Percentiles rank a stretch among this genome's conserved stretches.
Evolutionary conservation across 1,140 invertebrate genomes (phyloP).

Genomic region (Diabrotica virgifera): DNA sequence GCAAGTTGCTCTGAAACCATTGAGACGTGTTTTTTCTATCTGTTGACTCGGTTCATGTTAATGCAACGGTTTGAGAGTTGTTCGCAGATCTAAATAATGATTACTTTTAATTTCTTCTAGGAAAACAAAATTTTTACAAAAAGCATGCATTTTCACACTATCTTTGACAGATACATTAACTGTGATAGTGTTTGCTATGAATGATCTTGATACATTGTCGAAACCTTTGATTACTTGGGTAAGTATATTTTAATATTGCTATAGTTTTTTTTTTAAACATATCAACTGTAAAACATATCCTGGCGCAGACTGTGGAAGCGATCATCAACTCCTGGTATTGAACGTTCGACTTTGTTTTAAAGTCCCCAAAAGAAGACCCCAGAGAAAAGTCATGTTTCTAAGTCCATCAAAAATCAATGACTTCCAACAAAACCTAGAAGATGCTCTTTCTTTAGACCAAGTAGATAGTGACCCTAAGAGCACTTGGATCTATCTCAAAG

Average conservation of each 20-base stretch:
- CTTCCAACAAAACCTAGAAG: no score
- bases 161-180: conserved; percentile 49
- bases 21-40: not conserved
- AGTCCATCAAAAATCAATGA: no score
- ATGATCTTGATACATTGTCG: conserved; percentile 39
- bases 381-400: no score
- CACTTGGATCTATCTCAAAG: no score
- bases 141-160: conserved; percentile 49
- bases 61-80: not conserved
- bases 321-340: no score
- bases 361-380: no score
- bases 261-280: conserved; percentile 6
- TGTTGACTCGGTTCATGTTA: not conserved
- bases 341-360: no score
- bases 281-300: not conserved
- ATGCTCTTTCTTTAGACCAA: no score
- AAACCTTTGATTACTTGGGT: conserved; percentile 40
- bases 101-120: conserved; percentile 3
- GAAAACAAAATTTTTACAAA: conserved; percentile 38
- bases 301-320: no score
- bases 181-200: conserved; percentile 39
- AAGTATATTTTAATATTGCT: conserved; percentile 18
- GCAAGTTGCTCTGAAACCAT: not conserved
- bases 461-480: no score
- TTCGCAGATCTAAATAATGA: not conserved